Conservation (phyloP, 2,797 vertebrate species). For the Pampus argenteus region DNA sequence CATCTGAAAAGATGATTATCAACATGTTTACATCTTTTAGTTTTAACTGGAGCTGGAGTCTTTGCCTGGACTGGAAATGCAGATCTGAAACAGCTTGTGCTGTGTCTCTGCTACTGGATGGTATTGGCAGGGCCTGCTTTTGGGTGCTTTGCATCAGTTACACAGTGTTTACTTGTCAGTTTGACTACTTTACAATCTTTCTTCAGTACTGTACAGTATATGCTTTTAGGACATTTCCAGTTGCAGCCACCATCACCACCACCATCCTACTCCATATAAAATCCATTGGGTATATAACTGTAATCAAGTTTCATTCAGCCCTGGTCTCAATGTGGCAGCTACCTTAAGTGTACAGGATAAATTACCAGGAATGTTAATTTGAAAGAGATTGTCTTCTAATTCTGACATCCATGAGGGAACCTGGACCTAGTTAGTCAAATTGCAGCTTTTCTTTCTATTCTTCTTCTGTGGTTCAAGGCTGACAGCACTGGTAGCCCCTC, state of each 20-base stretch:
- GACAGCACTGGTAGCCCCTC: conserved; percentile 12
- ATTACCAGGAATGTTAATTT: conserved; percentile 40
- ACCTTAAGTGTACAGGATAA: conserved; percentile 9
- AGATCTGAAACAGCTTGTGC: neutral
- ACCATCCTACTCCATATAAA: neutral
- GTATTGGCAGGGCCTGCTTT: neutral
- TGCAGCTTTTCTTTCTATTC: conserved; percentile 42
- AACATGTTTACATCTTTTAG: neutral
- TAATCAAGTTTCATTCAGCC: conserved; percentile 24
- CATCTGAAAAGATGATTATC: neutral
- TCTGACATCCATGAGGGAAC: conserved; percentile 28
- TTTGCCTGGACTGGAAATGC: neutral
- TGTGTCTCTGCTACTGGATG: neutral
- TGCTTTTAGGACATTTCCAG: conserved; percentile 11
- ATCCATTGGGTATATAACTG: conserved; percentile 2
- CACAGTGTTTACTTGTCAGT: neutral
- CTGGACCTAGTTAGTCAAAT: conserved; percentile 38
- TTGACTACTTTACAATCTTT: neutral
- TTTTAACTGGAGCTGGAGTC: neutral
- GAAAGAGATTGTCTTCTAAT: conserved; percentile 10
- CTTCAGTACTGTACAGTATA: neutral
- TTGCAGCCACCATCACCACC: neutral
- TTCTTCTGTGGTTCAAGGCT: conserved; percentile 23
- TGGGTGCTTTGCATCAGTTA: neutral
- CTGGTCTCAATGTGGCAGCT: conserved; percentile 6